Evolutionary conservation across 2,797 vertebrate genomes (phyloP), one percentile per base, ranked within the genome.

Genomic region (Sarcoramphus papa): DNA sequence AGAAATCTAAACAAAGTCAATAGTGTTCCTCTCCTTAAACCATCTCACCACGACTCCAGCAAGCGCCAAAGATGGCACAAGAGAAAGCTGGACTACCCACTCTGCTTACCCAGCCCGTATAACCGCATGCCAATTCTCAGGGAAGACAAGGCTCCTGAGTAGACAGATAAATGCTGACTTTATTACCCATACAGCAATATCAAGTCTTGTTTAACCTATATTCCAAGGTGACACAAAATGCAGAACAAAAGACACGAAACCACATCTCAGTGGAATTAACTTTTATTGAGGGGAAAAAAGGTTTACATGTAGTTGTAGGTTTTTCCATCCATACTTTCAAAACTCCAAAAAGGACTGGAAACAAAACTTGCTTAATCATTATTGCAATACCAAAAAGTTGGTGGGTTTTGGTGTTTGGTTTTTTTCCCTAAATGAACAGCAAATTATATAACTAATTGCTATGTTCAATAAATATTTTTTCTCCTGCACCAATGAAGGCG

Each of bases 361-460:
- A 93, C 91, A 97, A 41, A 98, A 97, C 90, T 92, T 90, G 73
- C 80, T 91, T 86, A 93, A 95, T 78, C 78, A 91, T 90, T 97
- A 88, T 69, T 93, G 94, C 73, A 96, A 97, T 93, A 97, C 64
- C 87, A 97, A 95, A 94, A 95, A 28, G 37, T 74, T 81, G 48
- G 65, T n/a, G 0, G 7, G 1, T 16, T 54, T 45, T 81, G 14
- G 50, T 54, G 21, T 88, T 93, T 56, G 70, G 25, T 27, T 13
- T 53, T 23, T 59, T 60, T 72, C 24, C 63, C 68, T 57, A n/a
- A 93, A 75, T 78, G 72, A 98, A 97, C 74, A 97, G 96, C 96
- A 96, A 97, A 97, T 97, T 95, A 97, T 97, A 97, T 35, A 98
- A 97, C 95, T 97, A 97, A 97, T 85, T 97, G 95, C 96, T 97